Evolutionary conservation across 2,113 vertebrate genomes (phyloP).

Genomic region (Microtus montanus): DNA sequence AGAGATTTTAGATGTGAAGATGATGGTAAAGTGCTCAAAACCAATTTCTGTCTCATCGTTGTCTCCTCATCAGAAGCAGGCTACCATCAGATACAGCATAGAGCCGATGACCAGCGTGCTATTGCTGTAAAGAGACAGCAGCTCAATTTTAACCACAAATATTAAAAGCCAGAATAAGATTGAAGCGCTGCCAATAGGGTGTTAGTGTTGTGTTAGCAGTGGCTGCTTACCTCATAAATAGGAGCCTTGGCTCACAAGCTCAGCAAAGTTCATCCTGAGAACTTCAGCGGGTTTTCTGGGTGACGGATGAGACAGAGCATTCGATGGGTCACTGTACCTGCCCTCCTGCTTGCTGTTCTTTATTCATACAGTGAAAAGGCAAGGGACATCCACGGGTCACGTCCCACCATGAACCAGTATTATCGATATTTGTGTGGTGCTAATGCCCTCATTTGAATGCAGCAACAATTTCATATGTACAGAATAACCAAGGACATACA

Average conservation of each 20-base stretch:
- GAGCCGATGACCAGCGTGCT: conserved; percentile 44
- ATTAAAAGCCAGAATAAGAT: conserved; percentile 25
- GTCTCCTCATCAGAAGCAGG: conserved; percentile 73
- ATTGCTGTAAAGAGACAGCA: conserved; percentile 47
- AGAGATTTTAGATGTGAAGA: conserved; percentile 69
- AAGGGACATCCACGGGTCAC: not conserved
- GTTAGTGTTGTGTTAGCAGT: fast-evolving
- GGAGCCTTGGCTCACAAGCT: fast-evolving
- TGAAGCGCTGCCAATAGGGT: not conserved
- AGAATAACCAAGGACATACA: not conserved
- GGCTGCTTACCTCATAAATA: not conserved
- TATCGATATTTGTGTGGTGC: not conserved
- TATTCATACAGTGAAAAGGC: not conserved
- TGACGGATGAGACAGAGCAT: not conserved
- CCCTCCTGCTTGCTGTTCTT: not conserved
- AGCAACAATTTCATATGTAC: too few species aligned
- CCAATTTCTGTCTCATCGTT: conserved; percentile 73
- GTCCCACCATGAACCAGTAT: too few species aligned
- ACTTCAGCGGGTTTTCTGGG: not conserved
- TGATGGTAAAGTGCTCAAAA: conserved; percentile 23
- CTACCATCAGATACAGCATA: conserved; percentile 58
- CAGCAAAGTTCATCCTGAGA: not conserved
- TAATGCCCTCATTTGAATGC: not conserved
- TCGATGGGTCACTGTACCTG: not conserved
- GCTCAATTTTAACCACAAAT: conserved; percentile 57